These are phyloP conservation scores for Oedothorax gibbosus DNA, from an alignment of 1,140 invertebrate species.

Conservation along the genomic window DNA sequence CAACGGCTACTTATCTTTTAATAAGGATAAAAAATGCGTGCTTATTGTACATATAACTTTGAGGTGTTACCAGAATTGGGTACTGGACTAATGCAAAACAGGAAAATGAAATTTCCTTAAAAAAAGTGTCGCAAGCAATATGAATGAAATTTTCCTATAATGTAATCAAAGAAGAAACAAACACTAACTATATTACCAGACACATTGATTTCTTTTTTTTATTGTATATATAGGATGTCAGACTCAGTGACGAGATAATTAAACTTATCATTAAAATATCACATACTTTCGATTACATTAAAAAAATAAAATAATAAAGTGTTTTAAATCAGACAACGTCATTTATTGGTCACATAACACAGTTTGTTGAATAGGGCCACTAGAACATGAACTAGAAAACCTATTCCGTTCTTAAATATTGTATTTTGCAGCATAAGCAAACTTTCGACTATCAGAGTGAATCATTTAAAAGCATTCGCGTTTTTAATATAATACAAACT, in stretches of 20 bases:
- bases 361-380: too few relatives aligned
- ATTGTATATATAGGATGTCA: too few relatives aligned
- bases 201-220: too few relatives aligned
- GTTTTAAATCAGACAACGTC: too few relatives aligned
- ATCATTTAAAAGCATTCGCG: background rate
- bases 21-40: slow-evolving; percentile 27
- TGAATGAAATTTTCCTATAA: background rate
- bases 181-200: background rate
- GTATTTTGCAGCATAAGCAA: background rate
- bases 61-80: slow-evolving; percentile 4
- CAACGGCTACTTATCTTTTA: background rate
- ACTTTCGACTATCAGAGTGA: background rate
- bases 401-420: too few relatives aligned
- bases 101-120: background rate
- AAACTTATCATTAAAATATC: too few relatives aligned
- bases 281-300: too few relatives aligned
- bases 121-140: slow-evolving; percentile 39
- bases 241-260: too few relatives aligned
- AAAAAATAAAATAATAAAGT: too few relatives aligned
- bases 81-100: slow-evolving; percentile 2
- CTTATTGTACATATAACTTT: slow-evolving; percentile 34
- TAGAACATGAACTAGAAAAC: too few relatives aligned
- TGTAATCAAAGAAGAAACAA: background rate
- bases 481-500: background rate
- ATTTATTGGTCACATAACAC: too few relatives aligned